Percentiles rank a stretch among this genome's conserved stretches.
Conservation (phyloP, 2,113 vertebrate species). For the Microcebus tavaratra region DNA sequence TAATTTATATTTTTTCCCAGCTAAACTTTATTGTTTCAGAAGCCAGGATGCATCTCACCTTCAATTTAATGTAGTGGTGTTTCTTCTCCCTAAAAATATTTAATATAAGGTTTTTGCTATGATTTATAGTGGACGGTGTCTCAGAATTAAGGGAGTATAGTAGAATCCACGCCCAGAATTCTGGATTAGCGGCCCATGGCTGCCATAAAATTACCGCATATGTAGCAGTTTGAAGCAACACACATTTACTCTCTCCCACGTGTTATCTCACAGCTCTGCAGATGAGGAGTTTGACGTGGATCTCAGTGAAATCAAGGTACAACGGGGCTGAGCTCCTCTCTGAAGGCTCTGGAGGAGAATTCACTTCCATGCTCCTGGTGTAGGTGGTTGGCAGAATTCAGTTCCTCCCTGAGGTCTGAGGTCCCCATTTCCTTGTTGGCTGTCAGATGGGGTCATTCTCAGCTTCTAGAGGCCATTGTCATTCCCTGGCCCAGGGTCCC, state of each 20-base stretch:
- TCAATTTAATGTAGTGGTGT: not conserved
- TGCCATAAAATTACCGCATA: not conserved
- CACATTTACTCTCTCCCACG: not conserved
- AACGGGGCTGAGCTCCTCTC: not conserved
- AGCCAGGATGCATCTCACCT: not conserved
- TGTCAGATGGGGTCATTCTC: not conserved
- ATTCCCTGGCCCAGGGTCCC: not conserved
- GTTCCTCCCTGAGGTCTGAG: not conserved
- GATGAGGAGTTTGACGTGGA: not conserved
- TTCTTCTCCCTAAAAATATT: not conserved
- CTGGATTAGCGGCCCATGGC: not conserved
- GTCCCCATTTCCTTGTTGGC: not conserved
- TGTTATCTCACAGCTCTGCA: not conserved
- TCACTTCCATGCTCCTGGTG: not conserved
- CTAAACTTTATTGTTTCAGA: not conserved
- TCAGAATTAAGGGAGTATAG: not conserved
- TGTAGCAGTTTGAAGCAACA: not conserved
- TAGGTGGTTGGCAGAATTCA: not conserved
- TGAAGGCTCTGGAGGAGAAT: not conserved
- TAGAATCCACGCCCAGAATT: not conserved
- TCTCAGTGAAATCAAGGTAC: not conserved
- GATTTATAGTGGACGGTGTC: not conserved
- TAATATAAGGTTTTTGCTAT: not conserved
- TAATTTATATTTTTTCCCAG: not conserved
- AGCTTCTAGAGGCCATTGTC: not conserved